Conservation (phyloP, 2,113 vertebrate genomes). For the Telmatochromis sp. region DNA sequence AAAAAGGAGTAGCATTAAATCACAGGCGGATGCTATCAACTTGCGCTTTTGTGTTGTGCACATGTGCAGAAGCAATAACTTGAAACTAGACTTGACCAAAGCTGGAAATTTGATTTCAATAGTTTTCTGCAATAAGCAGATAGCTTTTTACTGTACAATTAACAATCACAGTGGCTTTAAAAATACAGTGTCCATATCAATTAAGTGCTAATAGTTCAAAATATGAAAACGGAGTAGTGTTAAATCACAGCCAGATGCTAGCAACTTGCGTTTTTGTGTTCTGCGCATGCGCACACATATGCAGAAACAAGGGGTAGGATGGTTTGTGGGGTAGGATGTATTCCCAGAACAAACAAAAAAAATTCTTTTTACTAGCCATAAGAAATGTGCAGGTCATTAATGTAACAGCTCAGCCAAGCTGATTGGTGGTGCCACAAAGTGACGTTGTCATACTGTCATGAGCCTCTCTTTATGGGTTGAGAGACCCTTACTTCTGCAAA, state of each 20-base stretch:
- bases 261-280: background rate
- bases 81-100: background rate
- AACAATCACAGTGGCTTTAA: background rate
- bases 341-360: background rate
- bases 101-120: background rate
- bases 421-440: background rate
- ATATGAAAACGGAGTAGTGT: background rate
- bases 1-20: accelerated
- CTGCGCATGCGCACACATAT: background rate
- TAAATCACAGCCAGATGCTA: background rate
- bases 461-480: background rate
- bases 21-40: background rate
- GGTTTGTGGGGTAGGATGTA: background rate
- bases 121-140: background rate
- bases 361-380: accelerated
- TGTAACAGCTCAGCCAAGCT: background rate
- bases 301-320: background rate
- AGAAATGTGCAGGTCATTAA: background rate
- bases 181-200: background rate
- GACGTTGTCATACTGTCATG: background rate
- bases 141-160: background rate
- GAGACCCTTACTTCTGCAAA: background rate
- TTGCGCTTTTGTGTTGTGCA: background rate
- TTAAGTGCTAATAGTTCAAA: background rate
- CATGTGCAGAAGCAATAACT: background rate